Base-by-base conservation (phyloP, 2,113 vertebrate genomes). In the Pteropus alecto region DNA sequence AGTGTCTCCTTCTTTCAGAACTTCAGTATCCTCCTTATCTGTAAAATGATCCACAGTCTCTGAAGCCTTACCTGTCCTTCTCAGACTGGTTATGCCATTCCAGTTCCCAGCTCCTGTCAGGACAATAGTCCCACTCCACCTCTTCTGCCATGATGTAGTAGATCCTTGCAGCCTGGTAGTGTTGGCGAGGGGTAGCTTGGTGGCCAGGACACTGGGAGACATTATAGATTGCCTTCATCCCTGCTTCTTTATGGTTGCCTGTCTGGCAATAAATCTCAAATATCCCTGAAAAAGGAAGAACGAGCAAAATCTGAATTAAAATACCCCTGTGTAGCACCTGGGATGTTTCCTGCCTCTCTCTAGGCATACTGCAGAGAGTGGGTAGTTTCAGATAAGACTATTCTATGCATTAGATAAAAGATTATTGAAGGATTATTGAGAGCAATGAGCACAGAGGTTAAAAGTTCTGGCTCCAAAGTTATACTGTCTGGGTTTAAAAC, bases 211-310 rank as follows among this genome's bases (percentile, higher is more conserved):
- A 99, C 56, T 86, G 86, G 35, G 97, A 98, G 30, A 99, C 98
- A 0, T 73, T 97, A 87, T 99, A 99, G 26, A 7, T 74, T 5
- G 97, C 98, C 91, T 68, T 98, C 99, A 99, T 99, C 38, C 99
- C 99, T 90, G 98, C 96, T 95, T 98, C 98, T 93, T 97, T 98
- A 65, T 99, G 99, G 76, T 92, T 98, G 89, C 97, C 98, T 0
- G 96, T 98, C 91, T 99, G 98, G 88, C 99, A 99, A 92, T 98
- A 98, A 79, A 99, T 97, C 82, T 98, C 98, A 97, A 98, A 99
- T 74, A 16, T 96, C 85, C 99, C 99, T 99, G 84, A 93, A 63
- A 87, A 70, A 97, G 79, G 35, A 91, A 56, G 3, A 93, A 41
- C 89, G 21, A 79, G 11, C 0, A 91, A 95, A 95, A 88, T 2